Conservation (phyloP, 2,797 vertebrate genomes). For the Sebastes umbrosus region DNA sequence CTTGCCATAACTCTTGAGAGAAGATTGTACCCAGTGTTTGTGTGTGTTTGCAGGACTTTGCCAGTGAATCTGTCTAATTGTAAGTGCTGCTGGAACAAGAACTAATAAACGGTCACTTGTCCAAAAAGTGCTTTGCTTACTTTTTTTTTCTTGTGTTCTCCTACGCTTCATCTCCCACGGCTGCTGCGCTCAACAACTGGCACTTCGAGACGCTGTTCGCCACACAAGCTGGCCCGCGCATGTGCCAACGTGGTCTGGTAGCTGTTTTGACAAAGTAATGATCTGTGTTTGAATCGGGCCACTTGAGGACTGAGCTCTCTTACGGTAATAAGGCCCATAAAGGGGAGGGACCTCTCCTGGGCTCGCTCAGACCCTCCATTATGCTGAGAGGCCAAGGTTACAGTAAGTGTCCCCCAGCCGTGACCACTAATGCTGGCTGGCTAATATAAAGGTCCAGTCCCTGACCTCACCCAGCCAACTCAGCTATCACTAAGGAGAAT, state of each 20-base stretch:
- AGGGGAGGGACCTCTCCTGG: slow-evolving; percentile 62
- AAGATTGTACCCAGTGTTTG: slow-evolving; percentile 40
- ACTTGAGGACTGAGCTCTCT: slow-evolving; percentile 66
- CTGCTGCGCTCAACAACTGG: slow-evolving; percentile 58
- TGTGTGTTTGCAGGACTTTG: slow-evolving; percentile 45
- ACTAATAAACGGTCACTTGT: slow-evolving; percentile 73
- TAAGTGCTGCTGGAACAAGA: slow-evolving; percentile 67
- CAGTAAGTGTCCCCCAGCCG: slow-evolving; percentile 75
- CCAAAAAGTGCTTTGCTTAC: slow-evolving; percentile 58
- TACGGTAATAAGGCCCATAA: slow-evolving; percentile 75
- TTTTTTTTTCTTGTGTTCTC: slow-evolving; percentile 45
- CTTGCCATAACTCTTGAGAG: slow-evolving; percentile 46
- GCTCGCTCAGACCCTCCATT: slow-evolving; percentile 67
- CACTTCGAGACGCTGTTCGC: slow-evolving; percentile 36
- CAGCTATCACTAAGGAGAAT: slow-evolving; percentile 79
- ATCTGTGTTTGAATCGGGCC: slow-evolving; percentile 74
- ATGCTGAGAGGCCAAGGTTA: slow-evolving; percentile 70
- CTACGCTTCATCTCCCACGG: slow-evolving; percentile 53
- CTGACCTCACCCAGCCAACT: slow-evolving; percentile 76
- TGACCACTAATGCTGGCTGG: slow-evolving; percentile 70
- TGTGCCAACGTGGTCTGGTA: slow-evolving; percentile 71
- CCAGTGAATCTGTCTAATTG: slow-evolving; percentile 60
- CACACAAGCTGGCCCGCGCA: slow-evolving; percentile 47
- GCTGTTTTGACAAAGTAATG: slow-evolving; percentile 78
- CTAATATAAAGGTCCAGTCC: slow-evolving; percentile 64